Conservation (phyloP, 2,113 vertebrate genomes). For the Megalops atlanticus region DNA sequence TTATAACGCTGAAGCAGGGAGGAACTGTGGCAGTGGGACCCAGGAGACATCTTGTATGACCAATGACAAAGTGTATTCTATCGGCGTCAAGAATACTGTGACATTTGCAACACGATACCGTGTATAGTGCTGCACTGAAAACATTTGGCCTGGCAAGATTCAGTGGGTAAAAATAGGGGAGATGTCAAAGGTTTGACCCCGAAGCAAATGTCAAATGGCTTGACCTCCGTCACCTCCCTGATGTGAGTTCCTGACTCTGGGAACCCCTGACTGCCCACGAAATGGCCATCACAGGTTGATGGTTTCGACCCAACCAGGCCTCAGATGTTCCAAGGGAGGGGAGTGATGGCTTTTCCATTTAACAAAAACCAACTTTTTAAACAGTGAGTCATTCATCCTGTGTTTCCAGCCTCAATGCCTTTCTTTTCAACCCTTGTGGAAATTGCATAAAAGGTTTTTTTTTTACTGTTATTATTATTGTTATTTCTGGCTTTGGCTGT, state of each 20-base stretch:
- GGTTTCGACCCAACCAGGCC: no score
- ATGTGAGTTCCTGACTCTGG: constrained; percentile 37
- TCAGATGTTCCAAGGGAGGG: not conserved
- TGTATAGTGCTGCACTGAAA: constrained; percentile 41
- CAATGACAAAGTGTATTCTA: constrained; percentile 47
- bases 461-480: not conserved
- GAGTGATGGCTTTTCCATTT: constrained; percentile 6
- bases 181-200: constrained; percentile 57
- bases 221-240: constrained; percentile 34
- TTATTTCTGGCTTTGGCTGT: not conserved
- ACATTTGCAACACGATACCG: constrained; percentile 53
- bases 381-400: not conserved
- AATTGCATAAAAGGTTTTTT: not conserved
- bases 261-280: constrained; percentile 41
- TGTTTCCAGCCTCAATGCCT: constrained; percentile 1
- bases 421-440: not conserved
- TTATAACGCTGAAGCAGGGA: constrained; percentile 26
- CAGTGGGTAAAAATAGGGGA: constrained; percentile 52
- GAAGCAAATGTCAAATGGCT: no score
- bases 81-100: constrained; percentile 31
- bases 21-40: constrained; percentile 30
- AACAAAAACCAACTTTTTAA: not conserved
- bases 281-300: constrained; percentile 32
- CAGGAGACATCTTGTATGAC: constrained; percentile 40
- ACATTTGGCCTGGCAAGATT: constrained; percentile 44